Evolutionary conservation across 2,888 invertebrate species (phyloP).

Genomic region (Julus scandinavius): DNA sequence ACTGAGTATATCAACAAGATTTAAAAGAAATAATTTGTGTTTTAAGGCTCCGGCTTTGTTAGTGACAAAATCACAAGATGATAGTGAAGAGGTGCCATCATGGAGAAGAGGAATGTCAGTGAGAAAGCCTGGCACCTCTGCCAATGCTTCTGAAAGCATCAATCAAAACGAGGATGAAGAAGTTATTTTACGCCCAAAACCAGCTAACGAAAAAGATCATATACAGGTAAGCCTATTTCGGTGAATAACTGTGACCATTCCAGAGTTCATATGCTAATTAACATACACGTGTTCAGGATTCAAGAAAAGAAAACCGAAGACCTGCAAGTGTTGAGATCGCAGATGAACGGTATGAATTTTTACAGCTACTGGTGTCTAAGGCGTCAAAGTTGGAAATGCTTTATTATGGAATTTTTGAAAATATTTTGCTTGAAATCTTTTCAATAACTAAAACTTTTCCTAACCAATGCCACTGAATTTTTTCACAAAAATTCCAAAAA

Average conservation of each 20-base stretch:
- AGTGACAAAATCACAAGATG: slow-evolving; percentile 45
- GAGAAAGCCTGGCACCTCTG: slow-evolving; percentile 54
- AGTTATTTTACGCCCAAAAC: slow-evolving; percentile 44
- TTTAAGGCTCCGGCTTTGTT: slow-evolving; percentile 42
- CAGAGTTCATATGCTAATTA: background rate
- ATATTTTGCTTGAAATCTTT: background rate
- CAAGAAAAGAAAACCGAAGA: slow-evolving; percentile 36
- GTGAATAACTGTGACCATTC: background rate
- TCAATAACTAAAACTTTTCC: background rate
- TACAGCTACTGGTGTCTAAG: background rate
- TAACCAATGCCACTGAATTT: too few species aligned
- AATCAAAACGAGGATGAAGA: slow-evolving; percentile 50
- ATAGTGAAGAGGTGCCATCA: slow-evolving; percentile 57
- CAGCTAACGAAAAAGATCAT: slow-evolving; percentile 54
- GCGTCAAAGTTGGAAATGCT: background rate
- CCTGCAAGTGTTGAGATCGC: slow-evolving; percentile 35
- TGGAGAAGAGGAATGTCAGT: slow-evolving; percentile 55
- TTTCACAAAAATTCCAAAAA: background rate
- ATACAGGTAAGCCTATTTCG: slow-evolving; percentile 36
- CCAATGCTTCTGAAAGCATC: slow-evolving; percentile 51
- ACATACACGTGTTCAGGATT: background rate
- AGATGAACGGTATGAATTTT: slow-evolving; percentile 39
- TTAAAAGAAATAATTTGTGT: background rate
- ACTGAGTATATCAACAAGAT: background rate
- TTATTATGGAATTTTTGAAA: background rate